Base-by-base conservation (phyloP, 1,140 invertebrate genomes). In the Chymomyza costata region DNA sequence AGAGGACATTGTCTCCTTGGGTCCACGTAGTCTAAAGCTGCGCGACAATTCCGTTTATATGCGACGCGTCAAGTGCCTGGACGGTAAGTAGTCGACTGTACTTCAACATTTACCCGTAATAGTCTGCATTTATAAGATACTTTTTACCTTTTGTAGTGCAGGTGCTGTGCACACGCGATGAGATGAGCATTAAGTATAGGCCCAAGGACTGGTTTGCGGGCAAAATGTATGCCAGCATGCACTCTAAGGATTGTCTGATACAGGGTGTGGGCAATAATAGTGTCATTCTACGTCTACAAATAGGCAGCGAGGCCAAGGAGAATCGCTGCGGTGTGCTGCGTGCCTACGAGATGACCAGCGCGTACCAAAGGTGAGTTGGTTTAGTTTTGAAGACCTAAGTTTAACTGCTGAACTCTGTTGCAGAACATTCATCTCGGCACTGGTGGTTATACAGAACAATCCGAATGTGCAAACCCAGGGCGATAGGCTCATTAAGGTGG, bases 401-500 rank as follows among this genome's bases (percentile, higher is more conserved):
- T n/a, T 46, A 89, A 6, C 10, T 15, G 5, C 1, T 6, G 1
- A 1, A 3, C 1, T 3, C 15, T 5, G n/a, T 13, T 30, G 0
- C 11, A 76, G 90, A 65, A 90, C 89, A 11, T 87, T 91, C 65
- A 88, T 90, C 19, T 89, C 89, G 54, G 88, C 88, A 11, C 87
- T 89, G 67, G 85, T 91, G 59, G 87, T 91, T 70, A 86, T 91
- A n/a, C 90, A 91, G 73, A 90, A 90, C 80, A 91, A 91, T 73
- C 86, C 87, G 0, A 88, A 90, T 45, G 89, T 91, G 32, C 90
- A 91, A 78, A 90, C 90, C 3, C 89, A 90, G 56, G 89, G 89
- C 0, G 90, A 91, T 80, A 87, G 90, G 11, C 87, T 90, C 64
- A 88, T 91, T 39, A 89, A 89, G 51, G 89, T 90, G 2, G 90